Evolutionary conservation across 1,140 invertebrate genomes (phyloP).

Genomic region (Caenorhabditis brenneri): DNA sequence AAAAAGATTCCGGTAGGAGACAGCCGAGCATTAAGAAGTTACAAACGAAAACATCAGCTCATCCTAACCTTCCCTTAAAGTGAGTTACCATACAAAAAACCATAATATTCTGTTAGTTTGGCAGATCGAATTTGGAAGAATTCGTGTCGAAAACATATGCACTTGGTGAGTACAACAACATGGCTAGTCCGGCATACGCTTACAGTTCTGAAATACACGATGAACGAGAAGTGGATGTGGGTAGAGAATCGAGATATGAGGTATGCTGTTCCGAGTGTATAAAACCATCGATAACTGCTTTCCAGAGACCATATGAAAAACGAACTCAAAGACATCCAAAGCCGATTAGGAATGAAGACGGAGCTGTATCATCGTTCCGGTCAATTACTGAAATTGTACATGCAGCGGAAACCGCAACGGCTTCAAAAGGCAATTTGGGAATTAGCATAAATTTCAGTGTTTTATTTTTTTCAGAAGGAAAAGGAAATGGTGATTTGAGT

Average conservation of each 20-base stretch:
- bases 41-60: not conserved
- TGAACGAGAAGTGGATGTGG: slow-evolving; percentile 9
- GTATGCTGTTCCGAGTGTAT: not conserved
- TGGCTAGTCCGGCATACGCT: not conserved
- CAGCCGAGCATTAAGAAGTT: not conserved
- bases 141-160: slow-evolving; percentile 25
- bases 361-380: slow-evolving; percentile 45
- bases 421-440: slow-evolving; percentile 7
- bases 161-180: slow-evolving; percentile 1
- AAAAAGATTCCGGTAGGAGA: not conserved
- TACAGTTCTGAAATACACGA: slow-evolving; percentile 4
- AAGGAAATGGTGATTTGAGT: not conserved
- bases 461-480: not conserved
- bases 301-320: slow-evolving; percentile 20
- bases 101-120: not conserved
- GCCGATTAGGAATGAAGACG: not conserved
- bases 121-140: slow-evolving; percentile 22
- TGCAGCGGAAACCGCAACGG: slow-evolving; percentile 30
- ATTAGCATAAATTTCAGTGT: no score
- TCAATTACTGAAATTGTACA: slow-evolving; percentile 54
- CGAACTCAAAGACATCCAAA: not conserved
- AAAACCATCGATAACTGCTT: not conserved
- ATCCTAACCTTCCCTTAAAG: not conserved
- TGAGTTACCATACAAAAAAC: not conserved
- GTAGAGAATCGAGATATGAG: not conserved